Evolutionary conservation across 2,113 vertebrate species (phyloP), one percentile per base, ranked within the genome.

Genomic region (Ornithorhynchus anatinus): DNA sequence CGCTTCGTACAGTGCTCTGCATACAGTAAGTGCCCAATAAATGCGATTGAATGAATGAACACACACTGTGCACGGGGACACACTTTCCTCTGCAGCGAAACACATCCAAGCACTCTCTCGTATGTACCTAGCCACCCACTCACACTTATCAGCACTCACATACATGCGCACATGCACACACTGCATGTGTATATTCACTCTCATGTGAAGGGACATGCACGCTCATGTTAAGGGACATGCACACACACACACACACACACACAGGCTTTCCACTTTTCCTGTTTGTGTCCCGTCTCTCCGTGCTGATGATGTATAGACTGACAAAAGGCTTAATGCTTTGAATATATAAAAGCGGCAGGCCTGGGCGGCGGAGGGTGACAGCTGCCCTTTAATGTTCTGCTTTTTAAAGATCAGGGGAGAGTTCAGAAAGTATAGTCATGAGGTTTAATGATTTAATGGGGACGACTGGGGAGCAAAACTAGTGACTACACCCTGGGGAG

Each of bases 401-500:
- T 94, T 95, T 94, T 94, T 93, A 93, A 95, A 95, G 94, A 96
- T 96, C 94, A 94, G 93, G 94, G 94, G 94, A 95, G 94, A 95
- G 93, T 95, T 96, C 94, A 95, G 94, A 94, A 95, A 95, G 94
- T 93, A 93, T 89, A 92, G 90, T 93, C 92, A 93, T 94, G 89
- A 92, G 92, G 91, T 93, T 94, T 94, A 94, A 95, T 96, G 94
- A 96, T 96, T 97, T 96, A 97, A 96, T 94, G 91, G 94, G 93
- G 92, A 92, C 89, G 86, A 94, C 90, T 89, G 90, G 90, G 93
- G 93, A 94, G 93, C 90, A 88, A 93, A 93, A 93, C 94, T 94
- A 92, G 93, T 95, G 96, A 97, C 89, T 81, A 94, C 90, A 88
- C 94, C 94, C 95, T 84, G 77, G 94, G 94, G 94, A 95, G 93